Evolutionary conservation across 2,113 vertebrate species (phyloP).

Genomic region (Rana temporaria): DNA sequence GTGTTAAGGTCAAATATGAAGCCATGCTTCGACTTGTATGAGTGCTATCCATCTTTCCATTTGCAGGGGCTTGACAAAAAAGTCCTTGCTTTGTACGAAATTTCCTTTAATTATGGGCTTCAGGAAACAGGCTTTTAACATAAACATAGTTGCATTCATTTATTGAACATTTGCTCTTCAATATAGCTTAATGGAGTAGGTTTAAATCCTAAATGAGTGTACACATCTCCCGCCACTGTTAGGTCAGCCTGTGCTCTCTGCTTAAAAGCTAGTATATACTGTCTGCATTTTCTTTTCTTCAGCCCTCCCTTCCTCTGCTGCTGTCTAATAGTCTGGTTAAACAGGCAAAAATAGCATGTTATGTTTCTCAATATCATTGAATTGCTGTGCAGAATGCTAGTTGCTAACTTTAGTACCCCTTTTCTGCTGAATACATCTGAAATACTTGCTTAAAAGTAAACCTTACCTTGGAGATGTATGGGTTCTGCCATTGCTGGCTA

Average conservation of each 20-base stretch:
- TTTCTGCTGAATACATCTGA: background rate
- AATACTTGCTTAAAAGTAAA: no score
- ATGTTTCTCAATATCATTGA: slow-evolving; percentile 62
- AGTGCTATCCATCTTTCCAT: slow-evolving; percentile 97
- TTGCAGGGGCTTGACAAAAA: slow-evolving; percentile 93
- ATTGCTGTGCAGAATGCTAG: slow-evolving; percentile 61
- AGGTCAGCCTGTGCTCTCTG: slow-evolving; percentile 71
- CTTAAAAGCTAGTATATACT: slow-evolving; percentile 78
- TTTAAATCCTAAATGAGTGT: slow-evolving; percentile 88
- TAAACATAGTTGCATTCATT: slow-evolving; percentile 92
- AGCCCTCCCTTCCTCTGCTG: slow-evolving; percentile 61
- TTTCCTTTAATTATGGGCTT: slow-evolving; percentile 93
- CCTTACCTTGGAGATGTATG: no score
- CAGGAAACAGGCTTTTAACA: slow-evolving; percentile 96
- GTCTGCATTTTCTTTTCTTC: slow-evolving; percentile 57
- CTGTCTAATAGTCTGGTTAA: slow-evolving; percentile 72
- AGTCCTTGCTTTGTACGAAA: slow-evolving; percentile 93
- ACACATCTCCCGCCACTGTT: slow-evolving; percentile 81
- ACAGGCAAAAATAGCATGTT: slow-evolving; percentile 66
- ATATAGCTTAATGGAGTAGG: slow-evolving; percentile 88
- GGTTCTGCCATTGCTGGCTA: no score
- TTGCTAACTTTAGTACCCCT: slow-evolving; percentile 58
- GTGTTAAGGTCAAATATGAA: slow-evolving; percentile 93
- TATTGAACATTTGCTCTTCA: slow-evolving; percentile 90
- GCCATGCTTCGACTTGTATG: slow-evolving; percentile 88